Evolutionary conservation across 2,797 vertebrate genomes (phyloP), one percentile per base, ranked within the genome.

Genomic region (Natrix natrix): DNA sequence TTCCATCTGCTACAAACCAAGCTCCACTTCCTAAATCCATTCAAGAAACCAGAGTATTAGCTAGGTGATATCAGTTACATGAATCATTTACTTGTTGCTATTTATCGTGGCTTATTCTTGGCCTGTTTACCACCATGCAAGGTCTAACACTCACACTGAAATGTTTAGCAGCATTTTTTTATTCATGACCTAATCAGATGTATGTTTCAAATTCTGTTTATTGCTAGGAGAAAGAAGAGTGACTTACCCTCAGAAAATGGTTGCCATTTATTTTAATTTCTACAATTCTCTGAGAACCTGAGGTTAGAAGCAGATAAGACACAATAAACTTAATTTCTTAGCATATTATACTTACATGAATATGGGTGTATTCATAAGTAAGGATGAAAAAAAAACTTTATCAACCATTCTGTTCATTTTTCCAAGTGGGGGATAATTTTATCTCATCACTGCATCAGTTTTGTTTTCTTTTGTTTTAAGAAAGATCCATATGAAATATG

Each of bases 21-120:
- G 94, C 89, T 96, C 96, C 94, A 94, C 94, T 97, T 95, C 95
- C 97, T 96, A 97, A 98, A 97, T 98, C 95, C 97, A 96, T 94
- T 88, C 90, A 96, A 97, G 96, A 96, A 96, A 92, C 94, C 96
- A 94, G 95, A 97, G 92, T 94, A 96, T 97, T 97, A 96, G 96
- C 95, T 95, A 97, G 95, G 97, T 98, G 96, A 97, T 97, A 95
- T 95, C 92, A 97, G 97, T 92, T 94, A 96, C 94, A 97, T 66
- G 88, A 97, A 97, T 95, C 95, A 95, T 97, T 97, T 97, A 96
- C 87, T 96, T 97, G 96, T 96, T 96, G 96, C 96, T 96, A 97
- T 97, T 97, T 97, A 96, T 94, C 92, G 95, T 96, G 94, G 94
- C 92, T 95, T 95, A 32, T 60, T 93, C 91, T 83, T 61, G 59